Evolutionary conservation across 2,113 vertebrate genomes (phyloP).

Genomic region (Brevimyrus niger): DNA sequence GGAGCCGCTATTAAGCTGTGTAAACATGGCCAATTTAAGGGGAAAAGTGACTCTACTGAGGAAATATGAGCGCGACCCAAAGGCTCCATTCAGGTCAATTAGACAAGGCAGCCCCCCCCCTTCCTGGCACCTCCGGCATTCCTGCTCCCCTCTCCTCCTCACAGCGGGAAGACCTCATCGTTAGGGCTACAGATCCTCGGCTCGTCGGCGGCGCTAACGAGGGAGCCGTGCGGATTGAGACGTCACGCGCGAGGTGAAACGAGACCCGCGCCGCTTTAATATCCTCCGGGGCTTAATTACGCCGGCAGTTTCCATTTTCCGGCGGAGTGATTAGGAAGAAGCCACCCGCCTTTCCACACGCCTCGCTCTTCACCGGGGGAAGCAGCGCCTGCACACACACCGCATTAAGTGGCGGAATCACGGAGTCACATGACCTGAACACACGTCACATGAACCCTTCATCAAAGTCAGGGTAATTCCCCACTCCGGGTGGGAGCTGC

Average conservation of each 20-base stretch:
- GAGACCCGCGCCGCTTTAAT: background rate
- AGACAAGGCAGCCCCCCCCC: background rate
- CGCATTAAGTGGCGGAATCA: background rate
- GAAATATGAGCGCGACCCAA: background rate
- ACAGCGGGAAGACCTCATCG: background rate
- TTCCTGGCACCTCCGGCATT: background rate
- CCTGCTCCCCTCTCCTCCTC: constrained; percentile 10
- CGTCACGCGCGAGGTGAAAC: background rate
- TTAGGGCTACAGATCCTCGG: background rate
- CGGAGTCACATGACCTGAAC: background rate
- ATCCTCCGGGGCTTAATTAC: constrained; percentile 8
- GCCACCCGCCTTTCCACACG: background rate
- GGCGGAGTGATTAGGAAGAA: background rate
- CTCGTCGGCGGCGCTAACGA: background rate
- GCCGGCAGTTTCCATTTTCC: constrained; percentile 4
- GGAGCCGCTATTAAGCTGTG: background rate
- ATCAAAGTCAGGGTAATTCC: background rate
- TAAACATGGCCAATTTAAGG: too few relatives aligned
- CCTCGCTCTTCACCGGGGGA: background rate
- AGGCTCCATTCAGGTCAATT: background rate
- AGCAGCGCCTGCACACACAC: background rate
- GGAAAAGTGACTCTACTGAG: background rate
- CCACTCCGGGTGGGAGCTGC: background rate
- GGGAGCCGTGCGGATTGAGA: background rate
- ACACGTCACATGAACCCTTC: background rate